Conservation (phyloP, 2,113 vertebrate species). For the Embiotoca jacksoni region DNA sequence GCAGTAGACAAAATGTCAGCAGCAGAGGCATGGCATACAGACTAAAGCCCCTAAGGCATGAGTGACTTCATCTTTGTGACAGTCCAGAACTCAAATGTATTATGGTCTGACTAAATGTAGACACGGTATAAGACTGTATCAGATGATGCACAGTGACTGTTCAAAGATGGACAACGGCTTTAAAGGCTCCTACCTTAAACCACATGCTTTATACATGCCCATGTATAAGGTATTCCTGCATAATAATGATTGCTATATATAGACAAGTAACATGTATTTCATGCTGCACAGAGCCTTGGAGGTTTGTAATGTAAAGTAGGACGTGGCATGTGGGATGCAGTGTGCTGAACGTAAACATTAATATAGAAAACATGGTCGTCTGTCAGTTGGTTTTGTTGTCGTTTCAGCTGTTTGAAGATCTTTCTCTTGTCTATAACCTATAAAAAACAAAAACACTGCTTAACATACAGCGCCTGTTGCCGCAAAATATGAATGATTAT, state of each 20-base stretch:
- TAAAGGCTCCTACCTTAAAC: conserved; percentile 26
- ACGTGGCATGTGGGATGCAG: conserved; percentile 33
- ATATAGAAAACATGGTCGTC: conserved; percentile 4
- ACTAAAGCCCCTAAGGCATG: conserved; percentile 46
- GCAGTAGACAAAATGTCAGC: conserved; percentile 55
- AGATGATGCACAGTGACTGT: conserved; percentile 34
- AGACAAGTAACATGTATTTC: conserved; percentile 37
- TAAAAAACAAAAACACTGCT: too few species aligned
- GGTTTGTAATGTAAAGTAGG: conserved; percentile 24
- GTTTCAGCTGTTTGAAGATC: background rate
- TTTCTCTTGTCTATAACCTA: background rate
- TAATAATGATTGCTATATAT: conserved; percentile 72
- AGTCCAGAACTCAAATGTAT: conserved; percentile 46
- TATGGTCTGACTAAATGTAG: conserved; percentile 26
- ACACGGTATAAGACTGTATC: conserved; percentile 21
- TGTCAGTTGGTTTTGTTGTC: conserved; percentile 7
- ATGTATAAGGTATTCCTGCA: conserved; percentile 60
- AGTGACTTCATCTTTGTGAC: conserved; percentile 58
- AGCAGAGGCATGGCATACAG: conserved; percentile 30
- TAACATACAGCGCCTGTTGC: too few species aligned
- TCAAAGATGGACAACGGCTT: conserved; percentile 29
- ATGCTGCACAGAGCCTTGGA: conserved; percentile 37
- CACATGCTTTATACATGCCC: conserved; percentile 51
- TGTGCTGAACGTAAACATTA: conserved; percentile 36
- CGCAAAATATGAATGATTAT: too few species aligned